Percentiles rank a stretch among this genome's conserved stretches.
Conservation (phyloP, 2,113 vertebrate genomes). For the Scomber japonicus region DNA sequence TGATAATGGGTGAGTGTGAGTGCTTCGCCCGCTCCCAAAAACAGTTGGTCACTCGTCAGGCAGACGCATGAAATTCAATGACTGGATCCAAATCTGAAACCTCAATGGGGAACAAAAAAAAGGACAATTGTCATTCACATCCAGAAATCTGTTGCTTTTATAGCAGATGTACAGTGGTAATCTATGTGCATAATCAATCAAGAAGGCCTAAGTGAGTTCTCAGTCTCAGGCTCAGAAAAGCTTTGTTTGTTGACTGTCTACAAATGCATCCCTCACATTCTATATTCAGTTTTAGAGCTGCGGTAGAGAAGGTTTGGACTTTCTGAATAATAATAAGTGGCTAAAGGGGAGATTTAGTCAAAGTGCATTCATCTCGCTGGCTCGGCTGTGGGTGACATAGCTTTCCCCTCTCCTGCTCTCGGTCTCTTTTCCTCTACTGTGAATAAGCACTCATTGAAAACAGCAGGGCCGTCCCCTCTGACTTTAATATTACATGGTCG, state of each 20-base stretch:
- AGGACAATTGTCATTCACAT: background rate
- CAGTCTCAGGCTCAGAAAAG: conserved; percentile 28
- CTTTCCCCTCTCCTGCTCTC: conserved; percentile 45
- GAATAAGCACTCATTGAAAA: conserved; percentile 57
- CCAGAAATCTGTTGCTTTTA: conserved; percentile 6
- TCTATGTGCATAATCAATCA: conserved; percentile 48
- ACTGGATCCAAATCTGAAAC: background rate
- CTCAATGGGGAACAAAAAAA: background rate
- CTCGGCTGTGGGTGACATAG: conserved; percentile 66
- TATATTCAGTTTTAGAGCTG: conserved; percentile 58
- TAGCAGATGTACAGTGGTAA: conserved; percentile 18
- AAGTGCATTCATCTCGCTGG: conserved; percentile 73
- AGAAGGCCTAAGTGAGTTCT: background rate
- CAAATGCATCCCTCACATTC: conserved; percentile 57
- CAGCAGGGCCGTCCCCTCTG: conserved; percentile 60
- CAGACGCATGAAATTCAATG: conserved; percentile 16
- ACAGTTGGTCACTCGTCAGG: conserved; percentile 33
- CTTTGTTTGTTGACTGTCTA: conserved; percentile 53
- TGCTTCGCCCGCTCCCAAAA: conserved; percentile 39
- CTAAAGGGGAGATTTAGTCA: conserved; percentile 79
- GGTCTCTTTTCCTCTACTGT: conserved; percentile 19
- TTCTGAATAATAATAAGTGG: conserved; percentile 81
- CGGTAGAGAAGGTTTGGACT: conserved; percentile 55
- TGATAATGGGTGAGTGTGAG: conserved; percentile 29
- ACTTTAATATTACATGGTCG: conserved; percentile 74